Conservation (phyloP, 2,888 invertebrate species). For the Podotricha telesiphe region DNA sequence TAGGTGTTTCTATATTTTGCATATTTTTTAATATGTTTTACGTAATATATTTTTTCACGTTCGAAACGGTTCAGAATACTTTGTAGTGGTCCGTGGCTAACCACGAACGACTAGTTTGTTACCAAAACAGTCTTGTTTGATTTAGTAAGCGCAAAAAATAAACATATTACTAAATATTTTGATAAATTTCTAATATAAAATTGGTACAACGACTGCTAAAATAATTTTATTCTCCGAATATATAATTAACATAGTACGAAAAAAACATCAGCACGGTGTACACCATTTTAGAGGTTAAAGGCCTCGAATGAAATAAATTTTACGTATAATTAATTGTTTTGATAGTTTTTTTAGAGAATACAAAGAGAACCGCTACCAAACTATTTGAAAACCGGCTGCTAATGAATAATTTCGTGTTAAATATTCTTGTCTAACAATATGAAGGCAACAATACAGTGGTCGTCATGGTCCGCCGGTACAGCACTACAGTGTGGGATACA, state of each 20-base stretch:
- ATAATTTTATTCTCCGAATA: slow-evolving; percentile 16
- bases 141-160: not conserved
- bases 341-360: slow-evolving; percentile 44
- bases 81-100: not conserved
- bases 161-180: not conserved
- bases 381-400: slow-evolving; percentile 56
- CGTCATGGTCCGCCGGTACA: slow-evolving; percentile 68
- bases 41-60: not conserved
- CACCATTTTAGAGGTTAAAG: slow-evolving; percentile 12
- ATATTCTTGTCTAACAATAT: slow-evolving; percentile 40
- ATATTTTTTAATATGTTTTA: too few species aligned
- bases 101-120: too few species aligned
- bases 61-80: not conserved
- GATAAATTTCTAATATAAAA: slow-evolving; percentile 1
- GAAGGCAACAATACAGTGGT: slow-evolving; percentile 57
- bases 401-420: slow-evolving; percentile 60
- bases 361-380: slow-evolving; percentile 43
- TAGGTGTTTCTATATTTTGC: not conserved
- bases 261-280: slow-evolving; percentile 6
- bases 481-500: slow-evolving; percentile 63
- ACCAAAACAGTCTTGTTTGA: not conserved
- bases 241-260: slow-evolving; percentile 17
- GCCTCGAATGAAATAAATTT: slow-evolving; percentile 42
- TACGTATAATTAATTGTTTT: slow-evolving; percentile 46
- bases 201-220: not conserved